phyloP scores from a whole-genome alignment of 2,797 vertebrate species.

The Crenuchus spilurus region DNA sequence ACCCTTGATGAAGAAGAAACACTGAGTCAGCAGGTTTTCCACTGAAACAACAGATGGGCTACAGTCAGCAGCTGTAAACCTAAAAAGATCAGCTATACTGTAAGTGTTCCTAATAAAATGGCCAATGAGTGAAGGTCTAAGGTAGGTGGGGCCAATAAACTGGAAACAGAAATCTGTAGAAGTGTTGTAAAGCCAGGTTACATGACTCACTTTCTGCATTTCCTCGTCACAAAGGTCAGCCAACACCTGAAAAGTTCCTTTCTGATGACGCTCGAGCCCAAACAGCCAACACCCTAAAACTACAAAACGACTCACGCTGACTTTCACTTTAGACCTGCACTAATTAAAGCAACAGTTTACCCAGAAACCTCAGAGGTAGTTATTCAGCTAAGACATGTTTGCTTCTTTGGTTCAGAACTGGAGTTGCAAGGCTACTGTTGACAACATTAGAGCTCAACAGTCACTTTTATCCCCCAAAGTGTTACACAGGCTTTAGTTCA shows the following conservation, averaged over 20 bases:
- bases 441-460: too few relatives aligned
- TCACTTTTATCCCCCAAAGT: too few relatives aligned
- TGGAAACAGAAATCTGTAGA: neutral
- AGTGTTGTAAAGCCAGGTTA: neutral
- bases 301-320: neutral
- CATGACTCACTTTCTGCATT: conserved; percentile 26
- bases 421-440: too few relatives aligned
- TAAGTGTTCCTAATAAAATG: neutral
- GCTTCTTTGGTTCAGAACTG: too few relatives aligned
- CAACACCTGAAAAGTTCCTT: conserved; percentile 31
- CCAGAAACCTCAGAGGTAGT: too few relatives aligned
- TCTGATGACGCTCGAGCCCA: conserved; percentile 21
- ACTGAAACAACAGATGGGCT: neutral
- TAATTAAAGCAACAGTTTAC: too few relatives aligned
- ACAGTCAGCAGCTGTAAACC: neutral
- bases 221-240: conserved; percentile 34
- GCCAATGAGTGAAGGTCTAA: neutral
- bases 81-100: too few relatives aligned
- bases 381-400: too few relatives aligned
- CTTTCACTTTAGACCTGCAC: neutral
- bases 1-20: too few relatives aligned
- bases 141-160: neutral
- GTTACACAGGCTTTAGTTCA: too few relatives aligned
- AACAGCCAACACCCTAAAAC: conserved; percentile 29
- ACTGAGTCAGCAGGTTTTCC: too few relatives aligned